These are phyloP conservation scores for Buteo buteo DNA, from an alignment of 2,113 vertebrate species.

Conservation along the genomic window DNA sequence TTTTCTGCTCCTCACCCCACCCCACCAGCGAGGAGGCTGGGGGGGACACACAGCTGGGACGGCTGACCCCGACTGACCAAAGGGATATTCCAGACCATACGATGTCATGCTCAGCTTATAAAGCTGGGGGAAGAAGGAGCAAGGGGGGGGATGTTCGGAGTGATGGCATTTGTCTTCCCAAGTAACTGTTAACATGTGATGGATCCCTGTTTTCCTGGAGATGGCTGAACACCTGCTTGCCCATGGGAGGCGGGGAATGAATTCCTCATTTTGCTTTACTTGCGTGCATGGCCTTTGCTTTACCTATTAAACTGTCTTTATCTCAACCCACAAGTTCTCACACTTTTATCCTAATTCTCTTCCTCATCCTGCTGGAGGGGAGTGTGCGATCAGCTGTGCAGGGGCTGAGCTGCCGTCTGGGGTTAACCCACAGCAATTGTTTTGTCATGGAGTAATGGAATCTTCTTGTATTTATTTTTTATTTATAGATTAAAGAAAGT, in stretches of 20 bases:
- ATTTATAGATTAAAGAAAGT: not conserved
- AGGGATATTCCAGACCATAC: not conserved
- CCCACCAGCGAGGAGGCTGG: not conserved
- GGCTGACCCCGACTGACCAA: not conserved
- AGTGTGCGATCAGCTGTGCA: not conserved
- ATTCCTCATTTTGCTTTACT: not conserved
- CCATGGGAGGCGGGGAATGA: not conserved
- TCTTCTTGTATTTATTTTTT: not conserved
- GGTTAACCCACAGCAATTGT: not conserved
- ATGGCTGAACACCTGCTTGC: not conserved
- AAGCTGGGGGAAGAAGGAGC: too few relatives aligned
- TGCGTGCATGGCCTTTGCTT: accelerated
- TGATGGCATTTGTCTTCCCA: not conserved
- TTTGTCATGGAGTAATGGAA: not conserved
- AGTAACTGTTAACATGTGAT: accelerated
- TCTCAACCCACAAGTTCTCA: not conserved
- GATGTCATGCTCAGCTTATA: not conserved
- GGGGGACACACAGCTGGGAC: not conserved
- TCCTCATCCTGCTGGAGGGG: not conserved
- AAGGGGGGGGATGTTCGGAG: accelerated
- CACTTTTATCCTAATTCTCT: not conserved
- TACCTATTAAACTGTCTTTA: not conserved
- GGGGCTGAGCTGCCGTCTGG: not conserved
- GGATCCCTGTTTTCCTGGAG: not conserved
- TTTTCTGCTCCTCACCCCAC: not conserved